Evolutionary conservation across 2,113 vertebrate genomes (phyloP).

Genomic region (Macrotis lagotis): DNA sequence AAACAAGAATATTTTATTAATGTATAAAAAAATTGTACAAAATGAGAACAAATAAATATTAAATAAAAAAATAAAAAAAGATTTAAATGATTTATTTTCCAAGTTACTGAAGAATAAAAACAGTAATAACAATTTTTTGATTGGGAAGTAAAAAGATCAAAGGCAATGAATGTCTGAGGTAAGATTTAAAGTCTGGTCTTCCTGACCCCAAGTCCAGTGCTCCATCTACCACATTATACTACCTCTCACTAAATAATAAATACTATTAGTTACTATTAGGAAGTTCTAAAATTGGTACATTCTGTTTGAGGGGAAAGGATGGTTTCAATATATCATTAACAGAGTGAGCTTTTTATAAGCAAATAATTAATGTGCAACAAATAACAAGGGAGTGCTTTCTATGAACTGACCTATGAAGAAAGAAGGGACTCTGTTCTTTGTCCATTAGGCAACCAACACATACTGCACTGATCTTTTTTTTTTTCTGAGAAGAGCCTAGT

Average conservation of each 20-base stretch:
- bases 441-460: constrained; percentile 17
- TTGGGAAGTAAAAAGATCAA: not conserved
- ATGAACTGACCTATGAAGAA: constrained; percentile 30
- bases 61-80: no score
- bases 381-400: constrained; percentile 34
- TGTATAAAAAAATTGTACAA: no score
- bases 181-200: not conserved
- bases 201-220: not conserved
- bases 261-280: constrained; percentile 5
- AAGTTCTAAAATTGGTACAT: constrained; percentile 32
- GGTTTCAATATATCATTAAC: constrained; percentile 48
- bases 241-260: constrained; percentile 30
- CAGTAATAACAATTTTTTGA: not conserved
- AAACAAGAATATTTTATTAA: no score
- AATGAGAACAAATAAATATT: no score
- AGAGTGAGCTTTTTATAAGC: constrained; percentile 40
- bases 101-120: not conserved
- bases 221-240: not conserved
- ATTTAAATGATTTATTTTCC: not conserved
- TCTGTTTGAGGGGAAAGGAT: constrained; percentile 20
- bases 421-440: constrained; percentile 3
- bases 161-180: not conserved
- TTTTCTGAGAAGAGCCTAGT: constrained; percentile 46
- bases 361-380: constrained; percentile 12
- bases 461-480: not conserved